A percentile compares a stretch with the other conserved stretches of the same genome.
These are phyloP conservation scores for Diglossa cyanea DNA, from an alignment of 2,797 vertebrate species.

Conservation along the genomic window DNA sequence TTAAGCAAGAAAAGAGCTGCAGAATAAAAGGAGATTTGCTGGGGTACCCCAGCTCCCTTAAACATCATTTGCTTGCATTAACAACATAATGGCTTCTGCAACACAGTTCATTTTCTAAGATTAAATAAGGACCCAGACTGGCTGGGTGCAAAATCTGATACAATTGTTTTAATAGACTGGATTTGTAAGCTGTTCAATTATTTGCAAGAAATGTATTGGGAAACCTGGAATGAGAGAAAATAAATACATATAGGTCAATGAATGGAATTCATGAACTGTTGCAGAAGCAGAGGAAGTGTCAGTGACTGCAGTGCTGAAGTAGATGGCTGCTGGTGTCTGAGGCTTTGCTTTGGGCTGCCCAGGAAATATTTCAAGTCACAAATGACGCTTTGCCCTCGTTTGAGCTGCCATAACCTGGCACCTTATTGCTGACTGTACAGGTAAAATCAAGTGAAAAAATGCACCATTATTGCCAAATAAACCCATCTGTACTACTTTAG, in stretches of 20 bases:
- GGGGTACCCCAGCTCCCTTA: background rate
- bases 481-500: background rate
- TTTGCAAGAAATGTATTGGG: background rate
- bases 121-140: background rate
- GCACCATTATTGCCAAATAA: background rate
- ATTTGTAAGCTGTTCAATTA: background rate
- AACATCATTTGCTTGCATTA: background rate
- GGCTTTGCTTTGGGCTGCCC: background rate
- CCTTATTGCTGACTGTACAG: background rate
- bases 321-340: background rate
- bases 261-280: background rate
- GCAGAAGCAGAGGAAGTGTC: background rate
- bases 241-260: background rate
- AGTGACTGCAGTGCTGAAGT: background rate
- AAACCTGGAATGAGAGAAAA: background rate
- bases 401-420: background rate
- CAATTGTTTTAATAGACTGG: background rate
- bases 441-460: background rate
- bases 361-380: background rate
- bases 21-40: slow-evolving; percentile 28
- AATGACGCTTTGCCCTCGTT: background rate
- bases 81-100: background rate
- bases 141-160: background rate
- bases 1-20: background rate
- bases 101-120: background rate